Evolutionary conservation across 2,888 invertebrate genomes (phyloP), one percentile per base, ranked within the genome.

Genomic region (Protophormia terraenovae): DNA sequence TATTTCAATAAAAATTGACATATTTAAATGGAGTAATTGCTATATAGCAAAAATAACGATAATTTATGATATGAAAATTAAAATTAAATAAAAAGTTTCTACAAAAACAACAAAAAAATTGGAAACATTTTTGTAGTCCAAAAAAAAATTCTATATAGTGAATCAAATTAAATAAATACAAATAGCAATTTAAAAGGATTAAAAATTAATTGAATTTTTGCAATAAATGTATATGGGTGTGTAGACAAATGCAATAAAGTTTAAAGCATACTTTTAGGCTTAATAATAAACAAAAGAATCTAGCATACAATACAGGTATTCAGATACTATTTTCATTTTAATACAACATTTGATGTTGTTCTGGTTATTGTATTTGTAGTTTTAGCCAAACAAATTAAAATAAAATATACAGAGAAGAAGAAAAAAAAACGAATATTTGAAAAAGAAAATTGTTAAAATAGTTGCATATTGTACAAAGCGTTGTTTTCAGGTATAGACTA

Each of bases 131-230:
- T 41, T 1, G 0, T n/a, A n/a, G 5, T 22, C 27, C 19, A 29
- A 58, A 19, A 7, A 16, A 10, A 19, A 19, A 60, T 19, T 12
- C 14, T 8, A 6, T 27, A 41, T 19, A 66, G 72, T 66, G 72
- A 84, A 80, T 67, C 64, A 85, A 79, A 82, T 85, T 79, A 79
- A 82, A 85, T 82, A 79, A 82, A 85, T 76, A 79, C 60, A 79
- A 79, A 85, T 64, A 82, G 62, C 78, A 85, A 82, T 82, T 79
- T 75, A 64, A 79, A 71, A 58, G 85, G 78, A 82, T 85, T 79
- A 85, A 78, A 78, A 82, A 75, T 75, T 85, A 82, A 85, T 85
- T 82, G 82, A 79, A 75, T 82, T 79, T 82, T 82, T 64, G 2
- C 53, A 2, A 66, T 38, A 27, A 14, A 6, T 41, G n/a, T 41